phyloP scores from a whole-genome alignment of 2,888 invertebrate genomes.

The Blastobasis lacticolella region DNA sequence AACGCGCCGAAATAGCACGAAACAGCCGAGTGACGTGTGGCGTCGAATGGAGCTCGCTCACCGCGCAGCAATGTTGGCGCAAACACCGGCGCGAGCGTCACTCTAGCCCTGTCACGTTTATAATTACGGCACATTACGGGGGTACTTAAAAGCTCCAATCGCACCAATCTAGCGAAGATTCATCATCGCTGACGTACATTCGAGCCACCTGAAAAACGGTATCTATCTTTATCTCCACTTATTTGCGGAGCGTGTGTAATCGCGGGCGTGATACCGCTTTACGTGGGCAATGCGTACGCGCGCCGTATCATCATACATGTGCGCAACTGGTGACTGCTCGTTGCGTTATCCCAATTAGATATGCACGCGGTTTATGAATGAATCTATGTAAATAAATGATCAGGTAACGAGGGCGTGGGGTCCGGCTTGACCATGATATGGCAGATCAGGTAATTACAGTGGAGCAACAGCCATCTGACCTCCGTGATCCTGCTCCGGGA shows the following conservation, averaged over 20 bases:
- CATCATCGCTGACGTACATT: constrained; percentile 54
- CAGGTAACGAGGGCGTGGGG: no score
- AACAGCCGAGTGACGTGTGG: constrained; percentile 33
- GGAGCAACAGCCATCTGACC: no score
- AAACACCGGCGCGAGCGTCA: constrained; percentile 28
- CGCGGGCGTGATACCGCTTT: constrained; percentile 40
- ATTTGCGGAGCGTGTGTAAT: constrained; percentile 54
- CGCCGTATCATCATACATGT: background rate
- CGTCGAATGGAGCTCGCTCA: constrained; percentile 38
- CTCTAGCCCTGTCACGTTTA: constrained; percentile 41
- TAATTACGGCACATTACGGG: constrained; percentile 36
- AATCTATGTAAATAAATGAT: no score
- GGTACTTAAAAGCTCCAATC: constrained; percentile 52
- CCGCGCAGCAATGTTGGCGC: constrained; percentile 31
- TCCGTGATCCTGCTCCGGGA: no score
- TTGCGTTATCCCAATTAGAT: no score
- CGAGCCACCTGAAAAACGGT: constrained; percentile 32
- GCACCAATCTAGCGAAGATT: constrained; percentile 27
- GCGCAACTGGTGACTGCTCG: background rate
- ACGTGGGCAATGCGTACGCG: constrained; percentile 31
- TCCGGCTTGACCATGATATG: no score
- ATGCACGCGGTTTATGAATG: no score
- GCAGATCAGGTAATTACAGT: no score
- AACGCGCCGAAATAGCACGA: constrained; percentile 32
- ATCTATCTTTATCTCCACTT: constrained; percentile 44